A percentile compares a stretch with the other conserved stretches of the same genome.
Conservation (phyloP, 2,888 invertebrate species). For the Galeopsomyia nigrocyanea region DNA sequence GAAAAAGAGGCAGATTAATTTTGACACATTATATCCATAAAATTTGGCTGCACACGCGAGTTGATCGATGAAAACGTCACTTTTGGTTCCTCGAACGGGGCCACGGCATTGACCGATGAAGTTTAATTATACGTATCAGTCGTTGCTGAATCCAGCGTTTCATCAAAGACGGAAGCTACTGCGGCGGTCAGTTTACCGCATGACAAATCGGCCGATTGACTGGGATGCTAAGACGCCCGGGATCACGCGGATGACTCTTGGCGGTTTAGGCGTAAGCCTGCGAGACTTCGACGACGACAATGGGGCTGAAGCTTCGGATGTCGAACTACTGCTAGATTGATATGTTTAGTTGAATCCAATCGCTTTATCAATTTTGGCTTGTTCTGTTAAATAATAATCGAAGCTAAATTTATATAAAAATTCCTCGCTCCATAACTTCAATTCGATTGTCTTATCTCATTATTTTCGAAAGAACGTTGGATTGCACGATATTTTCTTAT, state of each 20-base stretch:
- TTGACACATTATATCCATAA: background rate
- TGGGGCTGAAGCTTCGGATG: background rate
- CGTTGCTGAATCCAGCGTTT: conserved; percentile 30
- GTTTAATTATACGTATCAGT: conserved; percentile 35
- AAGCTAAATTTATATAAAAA: no score
- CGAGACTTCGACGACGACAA: conserved; percentile 23
- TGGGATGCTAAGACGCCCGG: conserved; percentile 55
- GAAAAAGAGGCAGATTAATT: no score
- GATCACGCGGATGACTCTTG: conserved; percentile 54
- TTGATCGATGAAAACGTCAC: background rate
- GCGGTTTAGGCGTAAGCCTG: conserved; percentile 45
- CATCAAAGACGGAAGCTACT: conserved; percentile 4
- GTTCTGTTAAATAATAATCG: no score
- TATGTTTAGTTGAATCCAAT: no score
- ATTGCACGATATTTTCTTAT: no score
- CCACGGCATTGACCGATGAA: conserved; percentile 31
- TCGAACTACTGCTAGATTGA: conserved; percentile 41
- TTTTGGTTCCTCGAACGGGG: background rate
- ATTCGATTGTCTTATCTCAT: no score
- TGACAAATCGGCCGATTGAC: conserved; percentile 57
- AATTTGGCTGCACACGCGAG: background rate
- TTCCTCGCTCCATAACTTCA: no score
- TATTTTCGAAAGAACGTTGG: no score
- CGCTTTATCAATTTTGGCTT: no score
- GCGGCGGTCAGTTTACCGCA: conserved; percentile 39